Evolutionary conservation across 2,113 vertebrate species (phyloP).

Genomic region (Salminus brasiliensis): DNA sequence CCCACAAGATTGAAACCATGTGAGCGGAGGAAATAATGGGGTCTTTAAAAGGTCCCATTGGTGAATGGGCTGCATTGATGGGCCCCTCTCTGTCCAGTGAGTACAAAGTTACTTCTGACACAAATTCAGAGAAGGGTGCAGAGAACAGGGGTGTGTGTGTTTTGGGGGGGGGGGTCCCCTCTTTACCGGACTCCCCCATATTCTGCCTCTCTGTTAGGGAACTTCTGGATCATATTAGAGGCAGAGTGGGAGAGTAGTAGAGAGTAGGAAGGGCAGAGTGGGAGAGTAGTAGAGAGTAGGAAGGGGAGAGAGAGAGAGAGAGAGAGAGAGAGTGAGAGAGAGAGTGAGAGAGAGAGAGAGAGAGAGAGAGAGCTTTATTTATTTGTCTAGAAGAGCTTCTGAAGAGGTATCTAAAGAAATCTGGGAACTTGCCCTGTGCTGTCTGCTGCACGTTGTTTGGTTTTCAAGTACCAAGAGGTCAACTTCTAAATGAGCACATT

Average conservation of each 20-base stretch:
- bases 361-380: neutral
- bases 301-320: constrained; percentile 22
- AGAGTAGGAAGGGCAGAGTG: constrained; percentile 33
- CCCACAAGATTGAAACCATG: constrained; percentile 83
- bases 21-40: constrained; percentile 85
- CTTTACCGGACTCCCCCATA: constrained; percentile 69
- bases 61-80: constrained; percentile 81
- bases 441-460: constrained; percentile 84
- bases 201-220: constrained; percentile 31
- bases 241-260: neutral
- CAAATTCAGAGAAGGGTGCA: constrained; percentile 25
- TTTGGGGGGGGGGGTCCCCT: constrained; percentile 51
- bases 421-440: constrained; percentile 83
- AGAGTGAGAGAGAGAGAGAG: constrained; percentile 71
- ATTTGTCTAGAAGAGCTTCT: constrained; percentile 76
- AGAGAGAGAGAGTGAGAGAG: constrained; percentile 10
- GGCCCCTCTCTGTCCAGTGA: constrained; percentile 76
- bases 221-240: constrained; percentile 55
- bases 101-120: constrained; percentile 86
- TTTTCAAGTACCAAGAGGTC: constrained; percentile 85
- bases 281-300: neutral
- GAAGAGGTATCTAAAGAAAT: constrained; percentile 81
- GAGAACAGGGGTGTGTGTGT: neutral
- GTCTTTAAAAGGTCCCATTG: constrained; percentile 77
- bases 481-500: constrained; percentile 85